phyloP scores from a whole-genome alignment of 2,797 vertebrate genomes.

The Arnoldichthys spilopterus region DNA sequence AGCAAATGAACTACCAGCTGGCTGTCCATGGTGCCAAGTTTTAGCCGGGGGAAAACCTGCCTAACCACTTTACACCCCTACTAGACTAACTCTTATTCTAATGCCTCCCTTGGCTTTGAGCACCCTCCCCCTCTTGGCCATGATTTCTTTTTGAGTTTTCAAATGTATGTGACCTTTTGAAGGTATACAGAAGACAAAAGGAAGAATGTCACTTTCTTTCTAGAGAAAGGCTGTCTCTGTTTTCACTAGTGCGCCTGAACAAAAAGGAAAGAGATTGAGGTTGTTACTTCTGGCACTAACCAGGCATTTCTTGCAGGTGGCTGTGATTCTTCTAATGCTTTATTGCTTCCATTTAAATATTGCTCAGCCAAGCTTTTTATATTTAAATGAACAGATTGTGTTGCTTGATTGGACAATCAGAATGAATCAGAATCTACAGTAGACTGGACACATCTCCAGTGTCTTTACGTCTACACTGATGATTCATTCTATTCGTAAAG shows the following conservation, averaged over 20 bases:
- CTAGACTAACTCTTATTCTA: background rate
- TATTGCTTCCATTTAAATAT: slow-evolving; percentile 31
- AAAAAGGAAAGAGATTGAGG: background rate
- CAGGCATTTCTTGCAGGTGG: slow-evolving; percentile 34
- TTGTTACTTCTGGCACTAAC: slow-evolving; percentile 5
- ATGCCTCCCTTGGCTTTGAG: slow-evolving; percentile 6
- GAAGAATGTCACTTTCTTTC: slow-evolving; percentile 24
- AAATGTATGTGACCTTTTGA: slow-evolving; percentile 39
- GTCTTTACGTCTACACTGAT: background rate
- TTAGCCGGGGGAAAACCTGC: slow-evolving; percentile 23
- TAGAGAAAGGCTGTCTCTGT: slow-evolving; percentile 26
- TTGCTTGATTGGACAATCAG: slow-evolving; percentile 27
- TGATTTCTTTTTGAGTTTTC: slow-evolving; percentile 15
- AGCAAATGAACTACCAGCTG: background rate
- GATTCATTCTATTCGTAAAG: slow-evolving; percentile 17
- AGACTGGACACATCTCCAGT: background rate
- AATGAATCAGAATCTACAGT: slow-evolving; percentile 13
- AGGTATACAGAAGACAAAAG: slow-evolving; percentile 46
- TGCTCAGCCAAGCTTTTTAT: slow-evolving; percentile 9
- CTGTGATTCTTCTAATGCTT: slow-evolving; percentile 22
- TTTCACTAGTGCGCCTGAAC: slow-evolving; percentile 5
- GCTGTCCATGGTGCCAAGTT: slow-evolving; percentile 6
- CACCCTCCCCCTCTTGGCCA: background rate
- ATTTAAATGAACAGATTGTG: slow-evolving; percentile 21
- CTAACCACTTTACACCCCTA: slow-evolving; percentile 1